phyloP scores from a whole-genome alignment of 1,140 invertebrate genomes.

The Laupala kohalensis region DNA sequence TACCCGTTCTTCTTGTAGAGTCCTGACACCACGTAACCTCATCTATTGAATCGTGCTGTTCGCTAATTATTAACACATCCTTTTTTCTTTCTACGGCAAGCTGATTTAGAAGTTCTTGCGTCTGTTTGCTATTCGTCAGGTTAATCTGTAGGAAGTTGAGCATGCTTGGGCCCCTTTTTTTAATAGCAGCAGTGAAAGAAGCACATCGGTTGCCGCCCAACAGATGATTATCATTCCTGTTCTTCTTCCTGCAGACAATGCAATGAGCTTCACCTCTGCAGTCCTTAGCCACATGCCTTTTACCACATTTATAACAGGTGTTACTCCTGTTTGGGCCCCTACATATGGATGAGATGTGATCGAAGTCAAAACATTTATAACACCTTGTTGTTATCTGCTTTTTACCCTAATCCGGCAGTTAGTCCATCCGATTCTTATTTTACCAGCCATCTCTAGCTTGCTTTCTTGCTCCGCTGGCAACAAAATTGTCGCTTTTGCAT shows the following conservation, averaged over 20 bases:
- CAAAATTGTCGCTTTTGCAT: neutral
- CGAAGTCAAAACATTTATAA: neutral
- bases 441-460: neutral
- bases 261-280: neutral
- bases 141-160: neutral
- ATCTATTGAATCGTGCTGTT: neutral
- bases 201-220: neutral
- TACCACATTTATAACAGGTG: neutral
- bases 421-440: neutral
- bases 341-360: neutral
- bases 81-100: neutral
- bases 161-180: neutral
- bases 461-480: neutral
- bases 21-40: neutral
- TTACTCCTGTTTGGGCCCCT: neutral
- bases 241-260: neutral
- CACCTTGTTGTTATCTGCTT: neutral
- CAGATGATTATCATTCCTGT: neutral
- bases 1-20: neutral
- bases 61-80: too few relatives aligned
- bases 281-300: neutral
- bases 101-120: neutral
- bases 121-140: neutral
- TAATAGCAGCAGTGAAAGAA: neutral
- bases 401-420: neutral